Evolutionary conservation across 2,888 invertebrate species (phyloP), one percentile per base, ranked within the genome.

Genomic region (Lutraria lutraria): DNA sequence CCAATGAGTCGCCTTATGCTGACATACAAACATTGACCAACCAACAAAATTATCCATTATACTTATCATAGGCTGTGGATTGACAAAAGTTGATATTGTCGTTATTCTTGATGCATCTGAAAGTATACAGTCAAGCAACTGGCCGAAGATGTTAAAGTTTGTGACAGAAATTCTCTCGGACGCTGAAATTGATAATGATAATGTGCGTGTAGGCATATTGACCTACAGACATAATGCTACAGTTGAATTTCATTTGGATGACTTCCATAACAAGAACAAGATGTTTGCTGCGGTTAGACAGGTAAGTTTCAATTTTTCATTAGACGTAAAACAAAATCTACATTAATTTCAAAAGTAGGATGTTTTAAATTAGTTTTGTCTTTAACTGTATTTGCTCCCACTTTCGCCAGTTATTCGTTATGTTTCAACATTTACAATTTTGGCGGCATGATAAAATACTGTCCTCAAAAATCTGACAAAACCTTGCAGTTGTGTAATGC

Each of bases 41-140:
- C 10, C 63, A 4, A 68, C 8, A 0, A 4, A 25, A 25, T 68
- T 76, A 19, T 10, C 2, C 63, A n/a, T 29, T 68, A 53, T 43
- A 43, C 43, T 43, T 43, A 2, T 43, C 43, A 12, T 72, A 89
- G 89, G 68, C 76, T 90, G 90, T 60, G 90, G 90, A 10, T 63
- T 90, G 3, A 87, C 89, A 0, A 79, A 85, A 29, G 89, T 91
- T n/a, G 90, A 91, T 76, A 87, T 91, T 10, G 89, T 87, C 8
- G 80, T 91, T 34, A 86, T 91, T 15, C 52, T 91, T 56, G 90
- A 91, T 60, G 87, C 89, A 21, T 91, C 90, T 19, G 89, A 91
- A 34, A 89, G 89, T 87, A 91, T 91, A 13, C 19, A 34, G n/a
- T 25, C 4, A 3, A 31, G 13, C 12, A 89, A 91, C 76, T 91